These are phyloP conservation scores for Mungos mungo DNA, from an alignment of 2,113 vertebrate species.

Conservation along the genomic window DNA sequence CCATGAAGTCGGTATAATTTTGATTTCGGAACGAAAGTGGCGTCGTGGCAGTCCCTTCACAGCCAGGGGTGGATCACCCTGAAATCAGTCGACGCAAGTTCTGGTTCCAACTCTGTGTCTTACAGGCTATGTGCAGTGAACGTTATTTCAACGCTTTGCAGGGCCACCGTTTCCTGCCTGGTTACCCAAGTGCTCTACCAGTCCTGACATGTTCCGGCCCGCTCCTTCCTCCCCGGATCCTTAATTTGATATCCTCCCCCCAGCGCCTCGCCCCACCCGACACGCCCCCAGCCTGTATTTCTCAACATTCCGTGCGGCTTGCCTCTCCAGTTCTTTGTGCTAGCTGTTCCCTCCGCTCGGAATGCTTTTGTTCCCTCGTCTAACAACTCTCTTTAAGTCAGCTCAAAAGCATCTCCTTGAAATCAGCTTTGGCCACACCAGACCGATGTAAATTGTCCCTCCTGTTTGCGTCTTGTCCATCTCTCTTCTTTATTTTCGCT, in stretches of 20 bases:
- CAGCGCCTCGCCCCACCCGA: neutral
- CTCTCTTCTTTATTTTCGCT: neutral
- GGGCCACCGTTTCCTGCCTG: neutral
- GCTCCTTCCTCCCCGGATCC: neutral
- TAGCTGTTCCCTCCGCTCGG: neutral
- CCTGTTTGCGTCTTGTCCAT: neutral
- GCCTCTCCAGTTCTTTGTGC: no score
- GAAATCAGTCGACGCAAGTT: neutral
- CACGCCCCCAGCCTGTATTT: neutral
- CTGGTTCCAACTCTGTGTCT: neutral
- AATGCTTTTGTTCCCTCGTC: neutral
- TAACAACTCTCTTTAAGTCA: neutral
- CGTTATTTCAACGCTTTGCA: neutral
- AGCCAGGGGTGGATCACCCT: neutral
- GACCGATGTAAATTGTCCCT: neutral
- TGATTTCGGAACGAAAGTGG: neutral
- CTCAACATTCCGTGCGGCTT: neutral
- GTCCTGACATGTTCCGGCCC: neutral
- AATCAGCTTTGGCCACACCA: neutral
- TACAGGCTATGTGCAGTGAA: neutral
- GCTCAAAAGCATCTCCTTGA: neutral
- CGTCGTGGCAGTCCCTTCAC: neutral
- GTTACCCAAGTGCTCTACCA: no score
- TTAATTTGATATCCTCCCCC: neutral
- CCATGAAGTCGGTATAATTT: neutral